Percentiles rank a stretch among this genome's conserved stretches.
phyloP scores from a whole-genome alignment of 2,113 vertebrate genomes.

The Pantherophis guttatus region DNA sequence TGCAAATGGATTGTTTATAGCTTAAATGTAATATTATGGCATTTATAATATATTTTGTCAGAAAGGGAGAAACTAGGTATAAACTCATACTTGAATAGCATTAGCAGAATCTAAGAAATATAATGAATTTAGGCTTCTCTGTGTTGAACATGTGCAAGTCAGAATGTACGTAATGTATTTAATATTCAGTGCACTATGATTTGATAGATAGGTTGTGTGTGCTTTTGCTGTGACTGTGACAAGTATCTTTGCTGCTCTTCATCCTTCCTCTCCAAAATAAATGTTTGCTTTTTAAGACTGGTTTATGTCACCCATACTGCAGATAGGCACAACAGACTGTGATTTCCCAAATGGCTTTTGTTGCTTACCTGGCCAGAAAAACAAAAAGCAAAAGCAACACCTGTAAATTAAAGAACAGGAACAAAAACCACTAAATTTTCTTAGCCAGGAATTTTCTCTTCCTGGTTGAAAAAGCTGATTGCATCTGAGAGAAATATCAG shows the following conservation, averaged over 20 bases:
- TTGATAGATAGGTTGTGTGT: background rate
- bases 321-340: background rate
- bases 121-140: background rate
- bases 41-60: background rate
- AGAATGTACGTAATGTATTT: background rate
- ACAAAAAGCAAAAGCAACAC: background rate
- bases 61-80: background rate
- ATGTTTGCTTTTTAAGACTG: background rate
- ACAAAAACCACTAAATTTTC: background rate
- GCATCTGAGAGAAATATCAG: background rate
- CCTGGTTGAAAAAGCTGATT: background rate
- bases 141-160: background rate
- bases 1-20: conserved; percentile 41
- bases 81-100: background rate
- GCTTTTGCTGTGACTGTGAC: background rate
- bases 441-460: background rate
- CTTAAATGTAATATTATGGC: background rate
- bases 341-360: background rate
- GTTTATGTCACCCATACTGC: background rate
- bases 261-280: background rate
- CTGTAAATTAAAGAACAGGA: background rate
- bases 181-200: background rate
- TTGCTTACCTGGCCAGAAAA: background rate
- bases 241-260: background rate
- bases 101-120: background rate